A percentile compares a stretch with the other conserved stretches of the same genome.
Evolutionary conservation across 1,140 invertebrate genomes (phyloP).

Genomic region (Eumeta japonica): DNA sequence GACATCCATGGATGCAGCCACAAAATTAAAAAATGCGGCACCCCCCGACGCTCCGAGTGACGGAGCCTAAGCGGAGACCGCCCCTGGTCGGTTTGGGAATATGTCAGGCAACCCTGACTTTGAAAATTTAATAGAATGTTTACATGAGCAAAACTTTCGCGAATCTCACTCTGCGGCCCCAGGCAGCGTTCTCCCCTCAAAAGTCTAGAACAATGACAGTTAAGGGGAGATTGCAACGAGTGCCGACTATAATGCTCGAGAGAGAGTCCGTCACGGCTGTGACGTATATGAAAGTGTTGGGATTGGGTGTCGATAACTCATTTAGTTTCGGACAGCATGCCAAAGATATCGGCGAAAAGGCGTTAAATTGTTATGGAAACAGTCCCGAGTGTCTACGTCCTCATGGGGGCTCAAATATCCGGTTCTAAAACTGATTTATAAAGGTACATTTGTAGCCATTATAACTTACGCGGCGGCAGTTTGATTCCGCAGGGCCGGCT

Average conservation of each 20-base stretch:
- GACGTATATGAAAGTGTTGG: too few species aligned
- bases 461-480: too few species aligned
- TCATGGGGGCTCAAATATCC: too few species aligned
- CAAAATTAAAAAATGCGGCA: neutral
- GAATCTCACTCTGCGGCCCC: too few species aligned
- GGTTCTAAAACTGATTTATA: slow-evolving; percentile 16
- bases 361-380: slow-evolving; percentile 5
- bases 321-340: slow-evolving; percentile 7
- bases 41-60: slow-evolving; percentile 4
- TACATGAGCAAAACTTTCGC: slow-evolving; percentile 5
- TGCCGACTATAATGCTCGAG: slow-evolving; percentile 10
- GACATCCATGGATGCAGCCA: neutral
- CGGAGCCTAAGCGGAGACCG: neutral
- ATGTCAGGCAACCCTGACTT: too few species aligned
- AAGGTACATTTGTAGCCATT: slow-evolving; percentile 15
- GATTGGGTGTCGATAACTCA: slow-evolving; percentile 4
- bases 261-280: slow-evolving; percentile 5
- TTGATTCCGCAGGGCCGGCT: slow-evolving; percentile 10
- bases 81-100: slow-evolving; percentile 5
- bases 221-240: slow-evolving; percentile 15
- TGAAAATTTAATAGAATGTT: neutral
- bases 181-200: slow-evolving; percentile 10
- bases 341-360: slow-evolving; percentile 4
- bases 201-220: slow-evolving; percentile 16
- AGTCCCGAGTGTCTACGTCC: slow-evolving; percentile 10